Evolutionary conservation across 2,888 invertebrate species (phyloP).

Genomic region (Loripinus fragilis): DNA sequence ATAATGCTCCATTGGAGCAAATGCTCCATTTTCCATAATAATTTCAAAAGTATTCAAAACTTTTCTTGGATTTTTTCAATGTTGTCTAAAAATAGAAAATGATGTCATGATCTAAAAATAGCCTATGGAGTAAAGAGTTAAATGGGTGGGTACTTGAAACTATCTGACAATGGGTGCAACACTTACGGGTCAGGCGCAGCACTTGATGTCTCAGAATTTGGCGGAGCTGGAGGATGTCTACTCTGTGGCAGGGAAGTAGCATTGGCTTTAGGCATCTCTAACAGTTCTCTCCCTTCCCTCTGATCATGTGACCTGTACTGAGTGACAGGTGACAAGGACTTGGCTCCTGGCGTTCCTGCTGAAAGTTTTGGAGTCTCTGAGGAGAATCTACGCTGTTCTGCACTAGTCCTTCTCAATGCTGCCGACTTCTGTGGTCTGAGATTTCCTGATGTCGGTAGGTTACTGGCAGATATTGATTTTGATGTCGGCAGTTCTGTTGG

Average conservation of each 20-base stretch:
- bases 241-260: constrained; percentile 37
- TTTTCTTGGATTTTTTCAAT: too few species aligned
- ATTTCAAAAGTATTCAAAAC: too few species aligned
- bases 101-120: too few species aligned
- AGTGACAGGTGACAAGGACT: constrained; percentile 34
- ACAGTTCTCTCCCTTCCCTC: constrained; percentile 42
- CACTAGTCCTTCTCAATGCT: constrained; percentile 25
- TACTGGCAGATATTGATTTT: constrained; percentile 36
- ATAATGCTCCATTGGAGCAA: too few species aligned
- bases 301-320: constrained; percentile 31
- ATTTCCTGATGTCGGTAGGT: constrained; percentile 34
- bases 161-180: too few species aligned
- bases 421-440: constrained; percentile 51
- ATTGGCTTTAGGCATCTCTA: constrained; percentile 53
- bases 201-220: not conserved
- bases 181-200: constrained; percentile 1
- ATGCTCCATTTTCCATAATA: too few species aligned
- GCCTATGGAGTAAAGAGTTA: too few species aligned
- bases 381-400: not conserved
- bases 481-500: constrained; percentile 35
- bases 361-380: not conserved
- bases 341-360: not conserved
- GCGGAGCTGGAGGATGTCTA: not conserved
- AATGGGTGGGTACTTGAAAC: too few species aligned
- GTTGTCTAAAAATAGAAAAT: too few species aligned